Evolutionary conservation across 2,888 invertebrate species (phyloP).

Genomic region (Drosophila stalkeri): DNA sequence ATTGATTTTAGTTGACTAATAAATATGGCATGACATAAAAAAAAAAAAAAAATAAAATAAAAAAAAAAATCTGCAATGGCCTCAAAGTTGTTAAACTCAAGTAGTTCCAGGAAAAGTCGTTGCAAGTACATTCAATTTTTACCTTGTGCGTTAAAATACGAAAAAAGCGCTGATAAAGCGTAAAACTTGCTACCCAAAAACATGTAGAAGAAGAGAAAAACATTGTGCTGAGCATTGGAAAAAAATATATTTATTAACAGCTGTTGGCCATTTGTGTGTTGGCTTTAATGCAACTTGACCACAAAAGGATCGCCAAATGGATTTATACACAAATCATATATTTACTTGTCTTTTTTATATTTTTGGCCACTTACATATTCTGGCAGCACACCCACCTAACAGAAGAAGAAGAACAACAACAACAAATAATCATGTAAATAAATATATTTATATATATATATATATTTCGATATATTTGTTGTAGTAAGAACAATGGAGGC

Average conservation of each 20-base stretch:
- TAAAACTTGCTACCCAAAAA: slow-evolving; percentile 14
- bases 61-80: slow-evolving; percentile 51
- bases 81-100: slow-evolving; percentile 40
- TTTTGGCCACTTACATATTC: slow-evolving; percentile 71
- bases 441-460: slow-evolving; percentile 32
- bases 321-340: slow-evolving; percentile 15
- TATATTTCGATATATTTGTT: slow-evolving; percentile 57
- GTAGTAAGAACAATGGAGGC: slow-evolving; percentile 79
- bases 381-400: slow-evolving; percentile 50
- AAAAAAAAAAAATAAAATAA: not conserved
- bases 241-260: slow-evolving; percentile 50
- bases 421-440: slow-evolving; percentile 26
- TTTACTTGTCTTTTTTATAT: slow-evolving; percentile 12
- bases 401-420: slow-evolving; percentile 21
- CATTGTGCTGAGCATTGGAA: slow-evolving; percentile 34
- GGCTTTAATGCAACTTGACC: slow-evolving; percentile 59
- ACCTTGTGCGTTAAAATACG: slow-evolving; percentile 37
- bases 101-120: slow-evolving; percentile 64
- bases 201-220: not conserved
- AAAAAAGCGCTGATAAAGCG: slow-evolving; percentile 63
- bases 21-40: slow-evolving; percentile 12
- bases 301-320: slow-evolving; percentile 66
- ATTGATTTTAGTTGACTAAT: slow-evolving; percentile 46
- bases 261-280: slow-evolving; percentile 71
- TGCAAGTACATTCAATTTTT: slow-evolving; percentile 35